These are phyloP conservation scores for Lochmaea capreae DNA, from an alignment of 2,888 invertebrate genomes.

Conservation along the genomic window DNA sequence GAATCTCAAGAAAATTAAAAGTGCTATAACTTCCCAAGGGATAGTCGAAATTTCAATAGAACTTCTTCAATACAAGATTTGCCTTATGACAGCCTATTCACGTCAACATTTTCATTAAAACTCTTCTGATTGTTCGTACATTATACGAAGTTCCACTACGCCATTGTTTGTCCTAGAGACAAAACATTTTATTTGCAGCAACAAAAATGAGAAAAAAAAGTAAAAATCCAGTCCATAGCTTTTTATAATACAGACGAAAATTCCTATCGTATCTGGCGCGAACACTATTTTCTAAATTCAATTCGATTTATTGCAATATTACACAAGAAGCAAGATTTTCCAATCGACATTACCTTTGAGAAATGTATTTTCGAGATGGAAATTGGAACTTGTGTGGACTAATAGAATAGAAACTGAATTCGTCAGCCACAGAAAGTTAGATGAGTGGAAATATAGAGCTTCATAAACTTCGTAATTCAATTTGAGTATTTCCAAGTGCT, in stretches of 20 bases:
- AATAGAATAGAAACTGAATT: constrained; percentile 39
- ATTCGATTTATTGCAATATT: constrained; percentile 22
- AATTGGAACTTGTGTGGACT: constrained; percentile 32
- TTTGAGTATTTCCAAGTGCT: constrained; percentile 50
- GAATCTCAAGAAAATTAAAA: too few species aligned
- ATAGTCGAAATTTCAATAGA: too few species aligned
- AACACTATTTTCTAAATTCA: constrained; percentile 18
- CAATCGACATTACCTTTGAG: constrained; percentile 31
- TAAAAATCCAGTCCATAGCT: not conserved
- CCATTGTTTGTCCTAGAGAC: too few species aligned
- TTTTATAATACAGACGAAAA: constrained; percentile 11
- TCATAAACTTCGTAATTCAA: constrained; percentile 50
- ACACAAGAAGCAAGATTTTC: constrained; percentile 22
- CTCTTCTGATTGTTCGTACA: too few species aligned
- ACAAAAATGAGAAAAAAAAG: too few species aligned
- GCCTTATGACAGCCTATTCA: too few species aligned
- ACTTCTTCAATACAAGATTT: too few species aligned
- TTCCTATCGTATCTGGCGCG: constrained; percentile 13
- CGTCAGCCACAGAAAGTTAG: constrained; percentile 47
- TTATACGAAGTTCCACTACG: too few species aligned
- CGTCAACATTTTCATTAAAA: too few species aligned
- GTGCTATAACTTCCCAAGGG: too few species aligned
- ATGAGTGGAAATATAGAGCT: constrained; percentile 48
- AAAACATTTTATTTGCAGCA: too few species aligned
- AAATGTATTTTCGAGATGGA: constrained; percentile 23